Evolutionary conservation across 2,888 invertebrate species (phyloP).

Genomic region (Drosophila algonquin): DNA sequence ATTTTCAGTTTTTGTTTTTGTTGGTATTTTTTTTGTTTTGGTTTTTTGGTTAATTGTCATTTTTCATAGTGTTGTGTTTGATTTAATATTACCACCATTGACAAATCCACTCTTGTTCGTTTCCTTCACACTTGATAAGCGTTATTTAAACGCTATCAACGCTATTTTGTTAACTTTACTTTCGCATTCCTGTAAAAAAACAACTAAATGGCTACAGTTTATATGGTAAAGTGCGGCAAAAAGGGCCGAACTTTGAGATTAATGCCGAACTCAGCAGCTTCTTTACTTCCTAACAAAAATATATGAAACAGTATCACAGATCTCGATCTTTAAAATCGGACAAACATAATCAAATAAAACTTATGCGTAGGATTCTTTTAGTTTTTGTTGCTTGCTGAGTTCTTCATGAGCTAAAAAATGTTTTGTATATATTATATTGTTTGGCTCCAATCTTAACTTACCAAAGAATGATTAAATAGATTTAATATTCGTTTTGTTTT

Average conservation of each 20-base stretch:
- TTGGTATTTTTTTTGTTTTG: conserved; percentile 14
- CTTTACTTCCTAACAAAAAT: background rate
- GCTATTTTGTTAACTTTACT: conserved; percentile 26
- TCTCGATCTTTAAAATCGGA: background rate
- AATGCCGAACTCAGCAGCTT: conserved; percentile 55
- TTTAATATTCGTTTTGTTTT: conserved; percentile 29
- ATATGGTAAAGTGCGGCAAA: conserved; percentile 60
- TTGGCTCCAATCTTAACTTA: conserved; percentile 72
- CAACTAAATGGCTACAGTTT: conserved; percentile 70
- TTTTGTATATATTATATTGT: conserved; percentile 1
- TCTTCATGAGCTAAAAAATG: conserved; percentile 13
- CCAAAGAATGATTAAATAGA: conserved; percentile 54
- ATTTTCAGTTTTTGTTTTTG: conserved; percentile 34
- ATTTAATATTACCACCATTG: conserved; percentile 64
- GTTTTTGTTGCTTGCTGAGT: conserved; percentile 13
- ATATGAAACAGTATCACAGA: background rate
- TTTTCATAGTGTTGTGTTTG: conserved; percentile 38
- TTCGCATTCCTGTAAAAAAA: conserved; percentile 71
- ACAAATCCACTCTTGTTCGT: conserved; percentile 55
- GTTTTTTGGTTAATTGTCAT: conserved; percentile 21
- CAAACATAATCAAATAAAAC: background rate
- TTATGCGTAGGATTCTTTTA: background rate
- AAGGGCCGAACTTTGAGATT: conserved; percentile 49
- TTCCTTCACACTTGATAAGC: conserved; percentile 59
- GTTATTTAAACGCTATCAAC: conserved; percentile 20